Evolutionary conservation across 2,113 vertebrate species (phyloP).

Genomic region (Proterorhinus semilunaris): DNA sequence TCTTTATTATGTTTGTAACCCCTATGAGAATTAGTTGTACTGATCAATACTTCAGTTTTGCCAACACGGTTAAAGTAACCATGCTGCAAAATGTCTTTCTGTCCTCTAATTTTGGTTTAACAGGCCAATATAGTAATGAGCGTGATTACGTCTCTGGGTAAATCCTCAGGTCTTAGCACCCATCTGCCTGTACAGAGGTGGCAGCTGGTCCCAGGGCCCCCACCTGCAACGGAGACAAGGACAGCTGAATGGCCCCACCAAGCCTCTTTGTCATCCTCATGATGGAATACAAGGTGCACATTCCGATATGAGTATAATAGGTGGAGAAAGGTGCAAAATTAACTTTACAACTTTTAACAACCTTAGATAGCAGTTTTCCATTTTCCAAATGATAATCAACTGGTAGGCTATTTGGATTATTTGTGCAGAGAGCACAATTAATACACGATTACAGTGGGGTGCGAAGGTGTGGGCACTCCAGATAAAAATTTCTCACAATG

Average conservation of each 20-base stretch:
- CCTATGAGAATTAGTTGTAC: too few species aligned
- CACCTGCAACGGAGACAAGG: conserved; percentile 23
- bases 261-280: conserved; percentile 26
- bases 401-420: too few species aligned
- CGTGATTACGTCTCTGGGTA: conserved; percentile 4
- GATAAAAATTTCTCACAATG: too few species aligned
- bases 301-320: background rate
- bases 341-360: too few species aligned
- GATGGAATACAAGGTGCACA: conserved; percentile 11
- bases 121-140: conserved; percentile 6
- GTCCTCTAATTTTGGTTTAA: background rate
- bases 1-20: too few species aligned
- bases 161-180: conserved; percentile 21
- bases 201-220: conserved; percentile 31
- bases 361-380: too few species aligned
- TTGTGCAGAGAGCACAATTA: too few species aligned
- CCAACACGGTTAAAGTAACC: background rate
- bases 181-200: conserved; percentile 32
- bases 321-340: too few species aligned
- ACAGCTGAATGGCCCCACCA: conserved; percentile 20
- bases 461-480: too few species aligned
- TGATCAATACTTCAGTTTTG: too few species aligned
- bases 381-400: too few species aligned
- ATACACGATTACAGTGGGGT: too few species aligned
- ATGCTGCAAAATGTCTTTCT: background rate